These are phyloP conservation scores for Urocolius indicus DNA, from an alignment of 2,113 vertebrate species.

Conservation along the genomic window DNA sequence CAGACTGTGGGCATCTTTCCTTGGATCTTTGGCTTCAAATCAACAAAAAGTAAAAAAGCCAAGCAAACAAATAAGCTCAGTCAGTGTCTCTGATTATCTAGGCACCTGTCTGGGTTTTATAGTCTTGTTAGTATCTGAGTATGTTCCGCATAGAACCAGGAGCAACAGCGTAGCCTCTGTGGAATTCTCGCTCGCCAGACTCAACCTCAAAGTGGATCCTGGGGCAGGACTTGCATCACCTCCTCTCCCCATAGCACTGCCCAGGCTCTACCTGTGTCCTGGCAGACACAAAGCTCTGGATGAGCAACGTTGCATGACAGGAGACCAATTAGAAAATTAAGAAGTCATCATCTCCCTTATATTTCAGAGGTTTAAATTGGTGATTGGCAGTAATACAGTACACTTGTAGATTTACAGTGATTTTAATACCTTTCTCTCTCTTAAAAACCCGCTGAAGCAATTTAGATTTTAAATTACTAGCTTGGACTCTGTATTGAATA, in stretches of 20 bases:
- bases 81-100: conserved; percentile 51
- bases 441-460: not conserved
- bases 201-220: not conserved
- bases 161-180: not conserved
- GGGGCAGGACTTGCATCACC: fast-evolving
- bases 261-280: not conserved
- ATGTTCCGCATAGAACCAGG: not conserved
- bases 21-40: conserved; percentile 62
- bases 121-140: conserved; percentile 6
- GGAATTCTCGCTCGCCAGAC: not conserved
- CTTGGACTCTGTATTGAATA: not conserved
- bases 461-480: not conserved
- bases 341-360: not conserved
- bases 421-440: not conserved
- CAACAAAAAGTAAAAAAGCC: not conserved
- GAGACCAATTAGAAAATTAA: not conserved
- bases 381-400: not conserved
- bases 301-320: fast-evolving
- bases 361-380: not conserved
- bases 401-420: not conserved
- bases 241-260: not conserved
- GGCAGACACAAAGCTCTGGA: not conserved
- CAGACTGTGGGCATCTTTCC: conserved; percentile 31
- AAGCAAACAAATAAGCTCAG: conserved; percentile 37
- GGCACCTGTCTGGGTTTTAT: conserved; percentile 40